phyloP scores from a whole-genome alignment of 2,113 vertebrate genomes.

The Anser cygnoides region DNA sequence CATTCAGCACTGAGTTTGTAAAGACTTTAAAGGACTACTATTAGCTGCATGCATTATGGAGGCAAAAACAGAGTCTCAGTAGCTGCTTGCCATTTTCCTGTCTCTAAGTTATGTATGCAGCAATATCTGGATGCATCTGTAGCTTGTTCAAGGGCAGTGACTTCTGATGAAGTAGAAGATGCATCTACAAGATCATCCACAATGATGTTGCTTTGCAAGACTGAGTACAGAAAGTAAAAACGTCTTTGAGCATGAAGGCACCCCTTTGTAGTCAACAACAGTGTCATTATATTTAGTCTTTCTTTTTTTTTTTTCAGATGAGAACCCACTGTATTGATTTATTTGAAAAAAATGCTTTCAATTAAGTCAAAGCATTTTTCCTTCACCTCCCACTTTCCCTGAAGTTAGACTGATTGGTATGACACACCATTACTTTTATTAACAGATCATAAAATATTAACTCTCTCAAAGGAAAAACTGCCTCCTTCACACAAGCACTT shows the following conservation, averaged over 20 bases:
- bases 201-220: neutral
- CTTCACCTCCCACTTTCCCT: conserved; percentile 37
- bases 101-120: neutral
- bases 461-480: neutral
- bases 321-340: conserved; percentile 21
- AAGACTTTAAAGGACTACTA: neutral
- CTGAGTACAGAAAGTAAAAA: neutral
- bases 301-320: neutral
- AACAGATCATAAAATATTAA: neutral
- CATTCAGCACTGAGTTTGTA: neutral
- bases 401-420: conserved; percentile 27
- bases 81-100: neutral
- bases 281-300: conserved; percentile 2
- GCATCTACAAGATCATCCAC: neutral
- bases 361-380: conserved; percentile 35
- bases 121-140: neutral
- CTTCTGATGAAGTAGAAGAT: neutral
- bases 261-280: neutral
- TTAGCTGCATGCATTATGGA: neutral
- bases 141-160: neutral
- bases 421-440: conserved; percentile 29
- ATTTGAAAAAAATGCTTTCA: conserved; percentile 56
- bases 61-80: neutral
- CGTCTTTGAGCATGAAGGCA: neutral
- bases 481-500: neutral